Conservation (phyloP, 2,797 vertebrate genomes). For the Lacerta viridis region DNA sequence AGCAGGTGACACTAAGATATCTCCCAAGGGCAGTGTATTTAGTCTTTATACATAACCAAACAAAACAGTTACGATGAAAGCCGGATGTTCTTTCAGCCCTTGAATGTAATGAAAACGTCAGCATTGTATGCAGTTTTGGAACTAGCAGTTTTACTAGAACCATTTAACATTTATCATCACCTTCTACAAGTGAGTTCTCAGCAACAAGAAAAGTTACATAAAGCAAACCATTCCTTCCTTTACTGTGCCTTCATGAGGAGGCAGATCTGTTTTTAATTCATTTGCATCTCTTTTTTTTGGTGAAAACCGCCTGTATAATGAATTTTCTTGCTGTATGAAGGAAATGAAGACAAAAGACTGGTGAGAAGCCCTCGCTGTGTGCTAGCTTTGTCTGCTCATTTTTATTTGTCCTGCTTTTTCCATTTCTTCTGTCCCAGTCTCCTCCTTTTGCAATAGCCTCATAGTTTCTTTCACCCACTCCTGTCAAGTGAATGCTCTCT, state of each 20-base stretch:
- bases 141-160: conserved; percentile 77
- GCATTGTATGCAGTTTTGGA: conserved; percentile 71
- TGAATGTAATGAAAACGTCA: conserved; percentile 78
- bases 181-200: conserved; percentile 71
- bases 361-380: conserved; percentile 42
- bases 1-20: conserved; percentile 84
- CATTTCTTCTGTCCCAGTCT: neutral
- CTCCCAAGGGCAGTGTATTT: conserved; percentile 75
- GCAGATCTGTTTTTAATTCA: conserved; percentile 48
- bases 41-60: conserved; percentile 73
- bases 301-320: conserved; percentile 49
- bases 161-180: conserved; percentile 76
- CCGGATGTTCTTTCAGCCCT: conserved; percentile 70
- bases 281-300: conserved; percentile 42
- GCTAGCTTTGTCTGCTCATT: conserved; percentile 24
- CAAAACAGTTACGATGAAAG: conserved; percentile 77
- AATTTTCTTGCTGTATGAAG: conserved; percentile 44
- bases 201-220: conserved; percentile 58
- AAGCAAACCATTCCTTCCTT: conserved; percentile 57
- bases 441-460: neutral
- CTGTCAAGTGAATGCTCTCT: neutral
- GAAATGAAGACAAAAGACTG: conserved; percentile 51
- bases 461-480: neutral
- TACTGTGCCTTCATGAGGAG: conserved; percentile 17
- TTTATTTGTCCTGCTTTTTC: neutral